Evolutionary conservation across 2,797 vertebrate species (phyloP), one percentile per base, ranked within the genome.

Genomic region (Brachyrhaphis roseni): DNA sequence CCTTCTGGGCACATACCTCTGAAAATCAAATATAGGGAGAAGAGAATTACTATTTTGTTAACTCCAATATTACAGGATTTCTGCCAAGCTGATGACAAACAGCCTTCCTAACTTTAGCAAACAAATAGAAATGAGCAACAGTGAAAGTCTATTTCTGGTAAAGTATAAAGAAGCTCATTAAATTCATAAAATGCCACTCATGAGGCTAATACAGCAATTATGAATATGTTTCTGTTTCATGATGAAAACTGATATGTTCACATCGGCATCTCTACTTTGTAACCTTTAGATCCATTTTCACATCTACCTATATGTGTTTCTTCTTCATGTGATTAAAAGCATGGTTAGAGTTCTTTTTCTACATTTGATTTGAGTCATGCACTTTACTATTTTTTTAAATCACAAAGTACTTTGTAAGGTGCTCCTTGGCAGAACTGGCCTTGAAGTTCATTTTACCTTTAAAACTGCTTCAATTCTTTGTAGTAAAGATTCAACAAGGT

Each of bases 1-100:
- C 87, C 79, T 34, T 77, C 39, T 53, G 51, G 73, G 79, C 77
- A 82, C 82, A 84, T 84, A 86, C 28, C 77, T 81, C 72, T 16
- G 74, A 68, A 89, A 88, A 90, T 86, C 47, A 75, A 80, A 91
- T 82, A 78, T 79, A 80, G 74, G 68, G 79, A 71, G 13, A 77
- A 28, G 36, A 90, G 26, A 84, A 77, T 78, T 68, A 80, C 66
- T 70, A 45, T 88, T 82, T 82, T 79, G 78, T 77, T 84, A 82
- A 82, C 26, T 84, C 78, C 73, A 81, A 84, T 84, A 70, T 81
- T 80, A 89, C 82, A 68, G 84, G 83, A 74, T 39, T 1, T 34
- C 55, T 74, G 49, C 72, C 1, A 78, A 26, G 64, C 31, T 59
- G 81, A 90, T 87, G 88, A 91, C 78, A 84, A 87, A 83, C 82